Evolutionary conservation across 2,113 vertebrate species (phyloP), one percentile per base, ranked within the genome.

Genomic region (Plecotus auritus): DNA sequence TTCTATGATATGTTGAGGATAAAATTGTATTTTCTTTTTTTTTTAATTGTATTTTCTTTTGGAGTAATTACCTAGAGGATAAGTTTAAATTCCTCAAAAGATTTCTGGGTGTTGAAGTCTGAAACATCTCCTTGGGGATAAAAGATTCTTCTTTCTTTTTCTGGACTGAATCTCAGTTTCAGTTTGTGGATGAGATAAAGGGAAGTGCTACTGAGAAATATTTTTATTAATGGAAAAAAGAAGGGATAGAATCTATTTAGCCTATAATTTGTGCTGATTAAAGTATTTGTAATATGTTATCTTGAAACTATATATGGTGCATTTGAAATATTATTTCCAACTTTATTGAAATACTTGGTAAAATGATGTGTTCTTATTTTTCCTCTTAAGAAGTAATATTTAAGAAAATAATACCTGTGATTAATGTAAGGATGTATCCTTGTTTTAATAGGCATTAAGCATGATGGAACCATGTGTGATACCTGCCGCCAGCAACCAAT

Each of bases 401-500:
- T 67, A 95, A 13, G 84, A 88, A 88, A 88, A 30, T 85, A 85
- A 85, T 83, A 49, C 22, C 35, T 70, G 10, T 81, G 69, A 77
- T 64, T 83, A 88, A 84, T 77, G 10, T 89, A 64, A 85, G 26
- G 30, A 1, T n/a, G 0, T 81, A 4, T 45, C 9, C 13, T 70
- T 86, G 32, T 92, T 76, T 84, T 88, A 56, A 16, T 95, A 99
- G 99, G 99, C 95, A 99, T 99, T 97, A 99, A 99, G 96, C 99
- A 99, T 30, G 99, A 99, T 95, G 99, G 99, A 94, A 99, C 99
- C 94, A 99, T 99, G 99, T 99, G 99, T 96, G 99, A 99, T 97
- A 99, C 99, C 47, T 99, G 99, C 97, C 99, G 99, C 45, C 99
- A 99, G 96, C 99, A 99, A 89, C 99, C 99, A 30, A 99, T 99